Conservation (phyloP, 2,888 invertebrate genomes). For the Nowickia ferox region DNA sequence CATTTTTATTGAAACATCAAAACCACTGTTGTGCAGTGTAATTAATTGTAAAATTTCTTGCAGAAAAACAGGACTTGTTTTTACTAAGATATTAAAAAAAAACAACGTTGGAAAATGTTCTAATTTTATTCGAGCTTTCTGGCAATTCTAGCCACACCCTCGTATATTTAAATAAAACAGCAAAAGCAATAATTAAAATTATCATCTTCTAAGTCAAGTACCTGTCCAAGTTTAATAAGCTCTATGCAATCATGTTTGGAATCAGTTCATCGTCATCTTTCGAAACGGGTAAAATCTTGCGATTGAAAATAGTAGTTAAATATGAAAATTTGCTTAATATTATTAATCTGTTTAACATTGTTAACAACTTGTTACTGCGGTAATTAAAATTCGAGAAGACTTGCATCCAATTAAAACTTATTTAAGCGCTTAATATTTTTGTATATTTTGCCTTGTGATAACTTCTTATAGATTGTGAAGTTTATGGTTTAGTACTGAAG, state of each 20-base stretch:
- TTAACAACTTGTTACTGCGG: conserved; percentile 63
- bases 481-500: conserved; percentile 72
- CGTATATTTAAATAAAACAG: conserved; percentile 12
- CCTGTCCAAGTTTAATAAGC: conserved; percentile 59
- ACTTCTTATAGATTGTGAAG: conserved; percentile 70
- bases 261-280: conserved; percentile 55
- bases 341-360: conserved; percentile 58
- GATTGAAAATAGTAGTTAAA: conserved; percentile 13
- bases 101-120: too few species aligned
- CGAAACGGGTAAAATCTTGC: conserved; percentile 36
- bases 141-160: neutral
- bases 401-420: conserved; percentile 9
- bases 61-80: too few species aligned
- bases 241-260: conserved; percentile 19
- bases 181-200: conserved; percentile 5
- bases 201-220: conserved; percentile 44
- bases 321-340: conserved; percentile 55
- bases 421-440: conserved; percentile 13
- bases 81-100: too few species aligned
- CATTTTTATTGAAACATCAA: too few species aligned
- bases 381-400: conserved; percentile 51
- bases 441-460: conserved; percentile 10
- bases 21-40: too few species aligned
- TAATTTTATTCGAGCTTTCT: neutral
- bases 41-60: too few species aligned